Evolutionary conservation across 2,888 invertebrate genomes (phyloP), one percentile per base, ranked within the genome.

Genomic region (Trissoscelio sp.): DNA sequence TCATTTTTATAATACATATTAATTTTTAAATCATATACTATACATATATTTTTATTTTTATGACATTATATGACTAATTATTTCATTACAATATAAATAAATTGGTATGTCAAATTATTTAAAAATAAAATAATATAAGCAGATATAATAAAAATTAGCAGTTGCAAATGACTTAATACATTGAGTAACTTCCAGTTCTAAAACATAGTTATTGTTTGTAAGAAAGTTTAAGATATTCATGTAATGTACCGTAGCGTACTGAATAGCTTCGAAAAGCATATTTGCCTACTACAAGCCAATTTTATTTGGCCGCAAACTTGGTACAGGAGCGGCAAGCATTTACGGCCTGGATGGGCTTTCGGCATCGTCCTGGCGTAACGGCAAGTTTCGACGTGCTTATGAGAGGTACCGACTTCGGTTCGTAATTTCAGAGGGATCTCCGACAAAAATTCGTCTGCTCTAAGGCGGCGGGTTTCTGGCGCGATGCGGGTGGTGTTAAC

Each of bases 401-500:
- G 78, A 70, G 69, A 70, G 74, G 62, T 42, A 74, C 70, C 66
- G 70, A 55, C 44, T 66, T 72, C 20, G 64, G 66, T 46, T 53
- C 74, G 70, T 75, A 82, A 82, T 82, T 82, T 70, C 14, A 75
- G 70, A 53, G 79, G 73, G 81, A 80, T 66, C 72, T 73, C 73
- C 60, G 67, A 79, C 79, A 85, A 86, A 86, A 85, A 86, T 86
- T 79, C 84, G 44, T 53, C 44, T 58, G 66, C 28, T 34, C 46
- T 46, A 42, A 79, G 81, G 80, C 77, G 77, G 73, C 77, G 77
- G 73, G 79, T 79, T 82, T 79, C 64, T 79, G 55, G 51, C n/a
- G 69, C 57, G 73, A 82, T 73, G 78, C 74, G 70, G 79, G 64
- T 51, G 82, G 84, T 80, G 84, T 85, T 86, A 85, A 83, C 84